phyloP scores from a whole-genome alignment of 2,888 invertebrate genomes.

The Sipha maydis region DNA sequence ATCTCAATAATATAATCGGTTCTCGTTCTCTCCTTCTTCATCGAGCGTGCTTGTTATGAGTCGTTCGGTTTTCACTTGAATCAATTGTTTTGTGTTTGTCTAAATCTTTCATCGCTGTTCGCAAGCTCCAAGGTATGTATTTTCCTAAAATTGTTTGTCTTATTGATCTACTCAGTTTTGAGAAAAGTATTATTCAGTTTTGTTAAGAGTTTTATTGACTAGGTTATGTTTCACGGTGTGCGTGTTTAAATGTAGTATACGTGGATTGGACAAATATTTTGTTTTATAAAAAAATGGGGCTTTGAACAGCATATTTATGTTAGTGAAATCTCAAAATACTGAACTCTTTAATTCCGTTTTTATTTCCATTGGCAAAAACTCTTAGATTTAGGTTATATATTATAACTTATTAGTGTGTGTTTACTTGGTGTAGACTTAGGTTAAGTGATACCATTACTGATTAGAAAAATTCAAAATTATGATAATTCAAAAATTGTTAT shows the following conservation, averaged over 20 bases:
- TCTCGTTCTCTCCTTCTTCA: slow-evolving; percentile 12
- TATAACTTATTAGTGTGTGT: not conserved
- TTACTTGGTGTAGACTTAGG: not conserved
- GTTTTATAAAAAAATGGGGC: not conserved
- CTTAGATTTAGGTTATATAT: not conserved
- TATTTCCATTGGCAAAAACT: not conserved
- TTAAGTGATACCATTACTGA: slow-evolving; percentile 42
- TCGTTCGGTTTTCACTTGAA: not conserved
- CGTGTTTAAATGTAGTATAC: not conserved
- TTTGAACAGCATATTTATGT: not conserved
- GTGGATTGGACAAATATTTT: not conserved
- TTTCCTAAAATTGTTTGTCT: not conserved
- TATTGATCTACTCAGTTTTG: not conserved
- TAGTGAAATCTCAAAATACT: not conserved
- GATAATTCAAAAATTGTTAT: no score
- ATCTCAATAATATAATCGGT: not conserved
- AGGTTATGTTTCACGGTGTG: not conserved
- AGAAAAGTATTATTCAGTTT: not conserved
- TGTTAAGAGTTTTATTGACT: not conserved
- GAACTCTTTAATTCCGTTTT: not conserved
- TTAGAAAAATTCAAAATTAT: not conserved
- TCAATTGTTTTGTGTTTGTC: not conserved
- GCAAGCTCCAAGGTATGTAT: slow-evolving; percentile 27
- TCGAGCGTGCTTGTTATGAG: slow-evolving; percentile 7
- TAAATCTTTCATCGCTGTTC: not conserved